Base-by-base conservation (phyloP, 2,797 vertebrate species). In the Pagetopsis macropterus region DNA sequence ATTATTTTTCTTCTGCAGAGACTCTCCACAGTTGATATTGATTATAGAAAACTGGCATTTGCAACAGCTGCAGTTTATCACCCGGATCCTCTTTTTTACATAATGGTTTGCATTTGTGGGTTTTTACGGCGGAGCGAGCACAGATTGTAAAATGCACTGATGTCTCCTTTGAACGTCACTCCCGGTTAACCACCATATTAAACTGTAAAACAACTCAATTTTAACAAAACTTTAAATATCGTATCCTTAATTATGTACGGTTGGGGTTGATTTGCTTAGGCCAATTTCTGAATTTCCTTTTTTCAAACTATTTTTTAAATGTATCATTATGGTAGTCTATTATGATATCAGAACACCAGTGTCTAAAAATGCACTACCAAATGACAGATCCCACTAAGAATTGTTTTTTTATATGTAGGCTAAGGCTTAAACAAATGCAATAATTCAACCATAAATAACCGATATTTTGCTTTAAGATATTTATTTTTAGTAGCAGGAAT, bases 1-100 rank as follows among this genome's bases (percentile, higher is more conserved):
- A 96, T 95, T 93, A 94, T 95, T 95, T 93, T 93, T 94, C 78
- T 89, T 93, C 91, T 92, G 90, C 90, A 78, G 70, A 83, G 73
- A 79, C 93, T 94, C 93, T 92, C 94, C 93, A 92, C 95, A 95
- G 94, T 94, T 95, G 95, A 95, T 90, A 92, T 90, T 94, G 96
- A 96, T 96, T 92, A 95, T 76, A 92, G 91, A 93, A 96, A 96
- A 96, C 95, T 94, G 94, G 84, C 91, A 92, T 94, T 95, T 94
- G 66, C 46, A 70, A 14, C 31, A 66, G 31, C 0, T 9, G 5
- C 16, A 41, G 21, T 4, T 59, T 41, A 4, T 27, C 19, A 66
- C 10, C 61, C n/a, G 43, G 16, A 1, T 74, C 54, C 49, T 55
- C 40, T 16, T 43, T 57, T 51, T 27, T 43, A 6, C 31, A 19